Evolutionary conservation across 2,888 invertebrate genomes (phyloP), one percentile per base, ranked within the genome.

Genomic region (Epiblema foenella): DNA sequence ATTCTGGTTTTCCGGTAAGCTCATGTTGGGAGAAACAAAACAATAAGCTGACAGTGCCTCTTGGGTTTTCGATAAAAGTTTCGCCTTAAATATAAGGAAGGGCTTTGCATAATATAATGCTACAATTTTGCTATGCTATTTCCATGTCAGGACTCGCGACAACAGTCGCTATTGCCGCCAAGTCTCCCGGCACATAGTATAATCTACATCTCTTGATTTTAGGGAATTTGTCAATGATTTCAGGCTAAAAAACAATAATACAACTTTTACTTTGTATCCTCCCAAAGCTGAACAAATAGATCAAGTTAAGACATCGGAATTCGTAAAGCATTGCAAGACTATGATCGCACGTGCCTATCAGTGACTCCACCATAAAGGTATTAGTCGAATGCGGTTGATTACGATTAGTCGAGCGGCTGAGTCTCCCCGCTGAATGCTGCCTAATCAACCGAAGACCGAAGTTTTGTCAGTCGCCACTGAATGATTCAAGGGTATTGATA

Each of bases 381-480:
- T 71, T 73, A 57, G 66, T 59, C 49, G 68, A 69, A 64, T 65
- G 68, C 72, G 74, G 73, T 76, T 81, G 84, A 85, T 83, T 84
- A 83, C 80, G 84, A 85, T 83, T 84, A 83, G 81, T 83, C 81
- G 82, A 86, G 84, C 81, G 82, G 82, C 64, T 59, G 70, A 83
- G 83, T 80, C 76, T 79, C 78, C 77, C 80, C 77, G 75, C 71
- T 80, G 80, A 81, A 81, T 81, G 79, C 76, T 74, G 78, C 77
- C 78, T 88, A 89, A 89, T 89, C 88, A 87, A 83, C 78, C 82
- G 80, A 76, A 75, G 78, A 74, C 78, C 78, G 77, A 80, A 46
- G 73, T 68, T 73, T 68, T 72, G 63, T 56, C 68, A 74, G 67
- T 57, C 73, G 46, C 69, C 51, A 59, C 68, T 71, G 73, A 73